Percentiles rank a stretch among this genome's conserved stretches.
Evolutionary conservation across 1,140 invertebrate species (phyloP).

Genomic region (Latrodectus geometricus): DNA sequence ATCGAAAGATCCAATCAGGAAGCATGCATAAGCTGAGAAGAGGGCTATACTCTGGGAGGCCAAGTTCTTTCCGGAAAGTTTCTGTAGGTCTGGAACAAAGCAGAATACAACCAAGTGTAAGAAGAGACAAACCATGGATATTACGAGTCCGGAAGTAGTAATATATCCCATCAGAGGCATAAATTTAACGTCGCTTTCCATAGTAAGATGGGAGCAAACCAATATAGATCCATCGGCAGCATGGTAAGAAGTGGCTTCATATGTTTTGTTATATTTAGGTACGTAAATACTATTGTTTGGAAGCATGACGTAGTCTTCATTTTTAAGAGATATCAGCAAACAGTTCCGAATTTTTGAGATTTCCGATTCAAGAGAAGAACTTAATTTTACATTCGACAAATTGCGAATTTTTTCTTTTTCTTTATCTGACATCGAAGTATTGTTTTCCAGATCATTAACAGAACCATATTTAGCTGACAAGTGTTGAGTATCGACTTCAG

Average conservation of each 20-base stretch:
- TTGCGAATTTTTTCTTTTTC: neutral
- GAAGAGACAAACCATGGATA: slow-evolving; percentile 71
- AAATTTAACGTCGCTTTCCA: slow-evolving; percentile 24
- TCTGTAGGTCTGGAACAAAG: slow-evolving; percentile 71
- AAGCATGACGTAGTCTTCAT: slow-evolving; percentile 69
- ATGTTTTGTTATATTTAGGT: slow-evolving; percentile 67
- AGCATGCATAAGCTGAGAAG: slow-evolving; percentile 70
- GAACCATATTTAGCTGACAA: neutral
- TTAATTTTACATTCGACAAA: neutral
- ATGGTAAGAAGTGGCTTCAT: slow-evolving; percentile 67
- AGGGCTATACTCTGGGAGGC: slow-evolving; percentile 71
- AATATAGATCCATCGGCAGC: slow-evolving; percentile 65
- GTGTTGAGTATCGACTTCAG: neutral
- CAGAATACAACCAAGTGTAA: slow-evolving; percentile 71
- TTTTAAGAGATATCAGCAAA: slow-evolving; percentile 69
- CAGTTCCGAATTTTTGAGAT: slow-evolving; percentile 66
- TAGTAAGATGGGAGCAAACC: slow-evolving; percentile 64
- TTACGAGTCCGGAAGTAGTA: slow-evolving; percentile 69
- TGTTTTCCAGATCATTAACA: no score
- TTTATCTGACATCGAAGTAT: neutral
- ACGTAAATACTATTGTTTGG: slow-evolving; percentile 69
- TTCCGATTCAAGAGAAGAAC: neutral
- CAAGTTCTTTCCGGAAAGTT: slow-evolving; percentile 73
- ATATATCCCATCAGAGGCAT: slow-evolving; percentile 69
- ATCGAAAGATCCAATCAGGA: slow-evolving; percentile 68